phyloP scores from a whole-genome alignment of 2,888 invertebrate species.

The Spialia ferax region DNA sequence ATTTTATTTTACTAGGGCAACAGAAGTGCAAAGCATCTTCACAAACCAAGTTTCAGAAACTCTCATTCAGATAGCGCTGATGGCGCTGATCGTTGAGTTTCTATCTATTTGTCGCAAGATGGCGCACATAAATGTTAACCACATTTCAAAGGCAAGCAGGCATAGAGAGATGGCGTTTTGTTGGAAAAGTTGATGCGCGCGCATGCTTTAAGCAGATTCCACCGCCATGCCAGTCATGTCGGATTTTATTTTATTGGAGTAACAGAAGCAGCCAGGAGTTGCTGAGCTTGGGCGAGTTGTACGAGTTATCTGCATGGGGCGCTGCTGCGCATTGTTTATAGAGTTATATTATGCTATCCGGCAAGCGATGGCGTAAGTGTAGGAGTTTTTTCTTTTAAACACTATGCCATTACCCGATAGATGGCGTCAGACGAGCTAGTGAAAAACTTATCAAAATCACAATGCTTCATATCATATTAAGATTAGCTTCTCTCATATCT shows the following conservation, averaged over 20 bases:
- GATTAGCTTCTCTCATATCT: too few relatives aligned
- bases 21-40: constrained; percentile 28
- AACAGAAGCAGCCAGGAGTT: constrained; percentile 31
- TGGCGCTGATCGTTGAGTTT: neutral
- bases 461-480: too few relatives aligned
- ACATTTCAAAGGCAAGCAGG: too few relatives aligned
- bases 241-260: constrained; percentile 46
- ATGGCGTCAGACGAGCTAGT: too few relatives aligned
- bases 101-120: constrained; percentile 44
- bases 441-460: too few relatives aligned
- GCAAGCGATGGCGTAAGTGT: constrained; percentile 41
- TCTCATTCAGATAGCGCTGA: neutral
- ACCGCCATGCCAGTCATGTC: constrained; percentile 46
- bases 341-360: constrained; percentile 27
- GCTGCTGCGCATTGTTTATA: neutral
- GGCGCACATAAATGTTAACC: constrained; percentile 19
- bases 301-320: neutral
- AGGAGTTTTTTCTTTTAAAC: too few relatives aligned
- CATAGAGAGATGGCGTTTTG: neutral
- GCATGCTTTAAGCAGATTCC: constrained; percentile 7
- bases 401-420: too few relatives aligned
- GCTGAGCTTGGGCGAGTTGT: neutral
- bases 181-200: neutral
- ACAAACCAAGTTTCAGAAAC: neutral
- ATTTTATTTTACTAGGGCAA: constrained; percentile 46